Conservation (phyloP, 2,797 vertebrate species). For the Cottoperca gobio region DNA sequence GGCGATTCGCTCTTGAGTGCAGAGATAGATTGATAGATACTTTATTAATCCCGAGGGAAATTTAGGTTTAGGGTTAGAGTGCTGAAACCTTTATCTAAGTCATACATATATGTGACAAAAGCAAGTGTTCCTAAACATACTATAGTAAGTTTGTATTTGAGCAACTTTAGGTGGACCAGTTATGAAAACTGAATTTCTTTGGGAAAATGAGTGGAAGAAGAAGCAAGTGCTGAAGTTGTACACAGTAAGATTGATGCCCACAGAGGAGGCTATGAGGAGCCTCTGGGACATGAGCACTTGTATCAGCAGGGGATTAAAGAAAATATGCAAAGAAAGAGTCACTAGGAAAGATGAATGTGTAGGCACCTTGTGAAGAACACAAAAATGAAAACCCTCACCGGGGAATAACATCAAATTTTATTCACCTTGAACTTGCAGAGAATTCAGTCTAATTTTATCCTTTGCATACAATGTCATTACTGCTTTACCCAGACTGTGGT, state of each 20-base stretch:
- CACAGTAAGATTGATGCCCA: slow-evolving; percentile 80
- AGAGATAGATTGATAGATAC: no score
- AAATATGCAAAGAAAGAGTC: slow-evolving; percentile 83
- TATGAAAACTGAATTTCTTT: slow-evolving; percentile 70
- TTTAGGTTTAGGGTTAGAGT: no score
- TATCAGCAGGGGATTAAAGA: slow-evolving; percentile 85
- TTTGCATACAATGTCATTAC: slow-evolving; percentile 70
- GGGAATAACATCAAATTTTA: slow-evolving; percentile 85
- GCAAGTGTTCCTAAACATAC: slow-evolving; percentile 15
- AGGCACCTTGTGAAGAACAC: slow-evolving; percentile 80
- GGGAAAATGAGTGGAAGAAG: slow-evolving; percentile 67
- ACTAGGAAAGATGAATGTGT: slow-evolving; percentile 87
- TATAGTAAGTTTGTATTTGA: slow-evolving; percentile 31
- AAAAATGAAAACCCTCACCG: slow-evolving; percentile 79
- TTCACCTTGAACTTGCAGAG: slow-evolving; percentile 85
- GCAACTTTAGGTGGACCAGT: slow-evolving; percentile 65
- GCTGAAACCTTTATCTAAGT: slow-evolving; percentile 11
- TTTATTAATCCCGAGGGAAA: no score
- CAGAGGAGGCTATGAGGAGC: slow-evolving; percentile 77
- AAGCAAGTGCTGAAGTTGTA: slow-evolving; percentile 71
- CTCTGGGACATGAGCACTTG: slow-evolving; percentile 80
- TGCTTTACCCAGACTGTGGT: slow-evolving; percentile 44
- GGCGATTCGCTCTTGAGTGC: neutral
- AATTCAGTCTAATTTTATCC: slow-evolving; percentile 85
- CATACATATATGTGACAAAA: slow-evolving; percentile 15